Percentiles rank a stretch among this genome's conserved stretches.
These are phyloP conservation scores for Drosophila kambysellisi DNA, from an alignment of 2,888 invertebrate genomes.

Conservation along the genomic window DNA sequence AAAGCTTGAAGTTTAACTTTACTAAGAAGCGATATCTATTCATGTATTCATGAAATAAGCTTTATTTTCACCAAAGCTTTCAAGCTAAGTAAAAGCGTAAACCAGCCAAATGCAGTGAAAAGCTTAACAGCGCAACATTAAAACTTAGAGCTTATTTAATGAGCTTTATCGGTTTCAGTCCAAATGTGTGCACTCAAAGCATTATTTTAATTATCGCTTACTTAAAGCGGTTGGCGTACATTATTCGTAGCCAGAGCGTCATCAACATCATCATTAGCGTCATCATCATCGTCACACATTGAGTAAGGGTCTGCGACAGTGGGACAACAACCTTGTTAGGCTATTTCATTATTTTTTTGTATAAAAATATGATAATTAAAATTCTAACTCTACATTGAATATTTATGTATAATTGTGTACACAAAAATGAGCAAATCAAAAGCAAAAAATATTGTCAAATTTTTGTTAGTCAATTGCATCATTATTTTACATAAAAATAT, in stretches of 20 bases:
- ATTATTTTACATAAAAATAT: neutral
- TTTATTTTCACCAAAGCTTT: no score
- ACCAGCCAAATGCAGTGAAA: no score
- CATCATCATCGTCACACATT: slow-evolving; percentile 32
- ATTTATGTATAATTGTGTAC: neutral
- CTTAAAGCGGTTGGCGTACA: slow-evolving; percentile 10
- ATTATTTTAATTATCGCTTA: slow-evolving; percentile 11
- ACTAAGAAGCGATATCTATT: no score
- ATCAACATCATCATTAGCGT: neutral
- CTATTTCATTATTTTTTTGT: no score
- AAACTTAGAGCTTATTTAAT: no score
- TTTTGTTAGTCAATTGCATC: no score
- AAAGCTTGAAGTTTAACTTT: no score
- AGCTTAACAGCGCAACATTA: no score
- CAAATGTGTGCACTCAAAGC: neutral
- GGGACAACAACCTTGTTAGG: no score
- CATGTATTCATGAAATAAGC: no score
- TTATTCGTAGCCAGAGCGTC: slow-evolving; percentile 28
- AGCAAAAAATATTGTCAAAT: neutral
- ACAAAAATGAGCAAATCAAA: neutral
- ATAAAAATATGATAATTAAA: no score
- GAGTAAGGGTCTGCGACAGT: slow-evolving; percentile 23
- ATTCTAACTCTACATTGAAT: neutral
- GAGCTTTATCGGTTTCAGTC: neutral
- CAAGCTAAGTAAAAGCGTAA: no score